phyloP scores from a whole-genome alignment of 1,140 invertebrate genomes.

The Drosophila dunni region DNA sequence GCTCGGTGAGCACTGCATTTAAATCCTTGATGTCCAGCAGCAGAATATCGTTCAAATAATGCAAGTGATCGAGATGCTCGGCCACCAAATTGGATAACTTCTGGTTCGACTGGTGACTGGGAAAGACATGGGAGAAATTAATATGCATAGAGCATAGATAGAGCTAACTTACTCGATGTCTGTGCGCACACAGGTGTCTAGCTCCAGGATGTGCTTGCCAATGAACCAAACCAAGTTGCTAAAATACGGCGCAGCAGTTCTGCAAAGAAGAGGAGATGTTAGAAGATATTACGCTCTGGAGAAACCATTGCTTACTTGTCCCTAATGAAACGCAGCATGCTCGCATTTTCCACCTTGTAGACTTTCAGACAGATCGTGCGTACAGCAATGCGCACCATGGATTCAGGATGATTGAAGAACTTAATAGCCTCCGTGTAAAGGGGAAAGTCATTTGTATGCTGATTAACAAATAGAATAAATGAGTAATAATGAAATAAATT shows the following conservation, averaged over 20 bases:
- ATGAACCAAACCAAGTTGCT: slow-evolving; percentile 99
- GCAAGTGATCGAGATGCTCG: slow-evolving; percentile 98
- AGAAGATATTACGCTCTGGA: background rate
- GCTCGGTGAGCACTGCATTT: slow-evolving; percentile 98
- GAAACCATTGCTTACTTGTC: slow-evolving; percentile 87
- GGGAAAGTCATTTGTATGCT: slow-evolving; percentile 99
- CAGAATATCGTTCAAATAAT: slow-evolving; percentile 99
- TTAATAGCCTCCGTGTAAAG: slow-evolving; percentile 99
- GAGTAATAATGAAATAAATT: background rate
- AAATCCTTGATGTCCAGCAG: slow-evolving; percentile 95
- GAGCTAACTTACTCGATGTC: slow-evolving; percentile 93
- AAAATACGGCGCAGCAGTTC: slow-evolving; percentile 98
- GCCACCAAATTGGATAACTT: slow-evolving; percentile 97
- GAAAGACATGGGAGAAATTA: slow-evolving; percentile 50
- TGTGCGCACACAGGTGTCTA: slow-evolving; percentile 97
- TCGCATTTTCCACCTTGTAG: slow-evolving; percentile 96
- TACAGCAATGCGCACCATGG: slow-evolving; percentile 99
- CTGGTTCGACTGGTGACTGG: slow-evolving; percentile 94
- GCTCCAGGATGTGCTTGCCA: slow-evolving; percentile 98
- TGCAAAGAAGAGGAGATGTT: slow-evolving; percentile 50
- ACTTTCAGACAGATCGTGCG: slow-evolving; percentile 98
- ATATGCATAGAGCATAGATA: too few species aligned
- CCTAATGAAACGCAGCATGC: slow-evolving; percentile 98
- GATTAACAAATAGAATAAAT: slow-evolving; percentile 71
- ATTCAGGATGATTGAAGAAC: slow-evolving; percentile 99